phyloP scores from a whole-genome alignment of 2,113 vertebrate species.

The Nycticorax nycticorax region DNA sequence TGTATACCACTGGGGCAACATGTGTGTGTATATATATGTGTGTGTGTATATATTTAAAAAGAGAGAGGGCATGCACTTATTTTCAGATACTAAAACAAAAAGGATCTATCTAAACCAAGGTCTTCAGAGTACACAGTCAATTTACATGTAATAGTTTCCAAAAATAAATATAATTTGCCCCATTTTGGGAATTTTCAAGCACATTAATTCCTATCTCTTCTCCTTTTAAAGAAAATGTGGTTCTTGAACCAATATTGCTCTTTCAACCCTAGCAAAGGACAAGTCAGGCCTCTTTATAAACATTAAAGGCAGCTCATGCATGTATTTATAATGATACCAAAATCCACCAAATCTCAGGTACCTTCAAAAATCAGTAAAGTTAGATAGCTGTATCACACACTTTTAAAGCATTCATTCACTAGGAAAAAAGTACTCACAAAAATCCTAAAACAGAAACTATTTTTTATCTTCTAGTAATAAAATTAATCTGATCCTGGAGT shows the following conservation, averaged over 20 bases:
- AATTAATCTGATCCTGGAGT: neutral
- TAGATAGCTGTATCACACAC: neutral
- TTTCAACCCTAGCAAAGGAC: neutral
- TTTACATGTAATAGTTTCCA: neutral
- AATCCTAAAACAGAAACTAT: neutral
- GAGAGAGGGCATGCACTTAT: neutral
- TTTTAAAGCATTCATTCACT: neutral
- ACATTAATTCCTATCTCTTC: neutral
- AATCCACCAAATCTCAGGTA: neutral
- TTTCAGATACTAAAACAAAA: neutral
- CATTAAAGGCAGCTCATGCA: neutral
- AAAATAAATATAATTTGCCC: neutral
- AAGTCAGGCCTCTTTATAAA: neutral
- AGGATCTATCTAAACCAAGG: neutral
- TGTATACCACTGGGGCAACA: neutral
- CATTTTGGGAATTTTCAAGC: neutral
- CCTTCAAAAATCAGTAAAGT: neutral
- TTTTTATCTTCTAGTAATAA: neutral
- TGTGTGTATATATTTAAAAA: neutral
- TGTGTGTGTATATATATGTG: neutral
- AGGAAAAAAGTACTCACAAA: neutral
- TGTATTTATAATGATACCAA: neutral
- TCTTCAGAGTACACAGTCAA: neutral
- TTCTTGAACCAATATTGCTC: neutral
- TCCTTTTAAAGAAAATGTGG: neutral